Evolutionary conservation across 2,888 invertebrate species (phyloP), one percentile per base, ranked within the genome.

Genomic region (Tinea trinotella): DNA sequence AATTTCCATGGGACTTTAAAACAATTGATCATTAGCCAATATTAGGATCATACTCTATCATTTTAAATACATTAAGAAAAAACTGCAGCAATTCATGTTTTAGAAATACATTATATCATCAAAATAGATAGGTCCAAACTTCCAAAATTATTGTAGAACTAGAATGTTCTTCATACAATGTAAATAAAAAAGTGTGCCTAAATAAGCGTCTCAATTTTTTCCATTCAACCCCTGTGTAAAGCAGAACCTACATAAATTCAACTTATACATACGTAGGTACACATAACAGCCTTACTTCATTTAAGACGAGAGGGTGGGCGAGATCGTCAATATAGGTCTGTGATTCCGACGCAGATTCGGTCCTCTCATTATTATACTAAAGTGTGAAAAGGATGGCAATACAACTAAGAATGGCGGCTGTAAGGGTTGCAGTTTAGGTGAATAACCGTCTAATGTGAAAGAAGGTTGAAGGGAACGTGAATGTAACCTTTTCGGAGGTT

Each of bases 321-420:
- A 22, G 50, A 50, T 35, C 22, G 4, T 40, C 53, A 18, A 53
- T 40, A 35, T 35, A 13, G 44, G 20, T 53, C 76, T 66, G 81
- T 78, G 83, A 83, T 82, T 81, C 82, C 75, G 73, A 68, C 77
- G 75, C 77, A 78, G 82, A 82, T 82, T 82, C 80, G 73, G 74
- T 71, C 71, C 77, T 83, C 81, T 80, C 82, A 78, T 76, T 76
- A 76, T 75, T 73, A 74, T 71, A 70, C 74, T 77, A 71, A 74
- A 72, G 69, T 56, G 80, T 71, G 49, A 48, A 49, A 48, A 19
- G 13, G 54, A 30, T 17, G 35, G 54, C 17, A 7, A 22, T 53
- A 53, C 2, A 22, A 34, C 40, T 22, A 15, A 40, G 52, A 52
- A 34, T 52, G 52, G 34, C 30, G 30, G 34, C 30, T 15, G 52